Base-by-base conservation (phyloP, 2,888 invertebrate genomes). In the Margaritifera margaritifera region DNA sequence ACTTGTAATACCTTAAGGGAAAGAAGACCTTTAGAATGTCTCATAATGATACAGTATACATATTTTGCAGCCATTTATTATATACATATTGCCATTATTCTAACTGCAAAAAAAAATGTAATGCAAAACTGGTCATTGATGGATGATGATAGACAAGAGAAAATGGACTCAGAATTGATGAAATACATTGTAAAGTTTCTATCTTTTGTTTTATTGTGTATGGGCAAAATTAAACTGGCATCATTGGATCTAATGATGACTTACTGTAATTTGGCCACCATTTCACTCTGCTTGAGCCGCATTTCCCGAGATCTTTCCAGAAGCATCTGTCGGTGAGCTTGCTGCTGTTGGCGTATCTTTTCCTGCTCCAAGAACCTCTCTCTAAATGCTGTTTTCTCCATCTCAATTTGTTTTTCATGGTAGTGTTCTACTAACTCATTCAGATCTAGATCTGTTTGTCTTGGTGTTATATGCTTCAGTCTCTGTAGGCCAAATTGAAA, bases 211-310 rank as follows among this genome's bases (percentile, higher is more conserved):
- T 11, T 15, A 42, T 42, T 42, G 11, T 42, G 11, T 42, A 42
- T 15, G 15, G 42, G 15, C 15, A 42, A 11, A 42, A 42, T 42
- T 15, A 42, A 42, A 42, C 11, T 42, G 42, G 42, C 8, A 42
- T 42, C 11, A 42, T 15, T 42, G 42, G 42, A 42, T 15, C 15
- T 51, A 67, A 54, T 57, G 53, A 25, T 20, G 63, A 80, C 87
- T 85, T 80, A 90, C 89, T 88, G 84, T 54, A 90, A 88, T 74
- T 87, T 89, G 22, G 89, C 89, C 22, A 89, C 84, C 80, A 89
- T 82, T 80, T 90, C 89, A 70, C 86, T 86, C 71, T 88, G 88
- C 71, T 85, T 83, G 2, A 82, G 80, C 63, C 80, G 79, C 69
- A 84, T 75, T 15, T 82, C 76, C 54, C 86, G 82, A 20, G 87